Percentiles rank a stretch among this genome's conserved stretches.
phyloP scores from a whole-genome alignment of 1,140 invertebrate genomes.

The Telenomus remus region DNA sequence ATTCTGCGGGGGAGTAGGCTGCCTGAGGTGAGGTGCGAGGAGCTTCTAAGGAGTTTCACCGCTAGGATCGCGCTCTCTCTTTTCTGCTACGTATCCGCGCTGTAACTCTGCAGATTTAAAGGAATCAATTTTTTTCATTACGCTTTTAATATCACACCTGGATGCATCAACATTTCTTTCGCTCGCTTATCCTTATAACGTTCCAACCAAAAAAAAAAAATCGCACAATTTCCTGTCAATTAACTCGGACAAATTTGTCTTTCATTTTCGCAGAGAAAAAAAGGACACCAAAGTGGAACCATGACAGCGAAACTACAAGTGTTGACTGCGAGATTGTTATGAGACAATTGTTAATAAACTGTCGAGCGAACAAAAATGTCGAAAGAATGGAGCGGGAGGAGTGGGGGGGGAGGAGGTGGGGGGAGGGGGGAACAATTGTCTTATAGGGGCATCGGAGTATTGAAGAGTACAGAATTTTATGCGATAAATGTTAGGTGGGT shows the following conservation, averaged over 20 bases:
- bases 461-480: slow-evolving; percentile 65
- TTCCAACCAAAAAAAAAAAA: background rate
- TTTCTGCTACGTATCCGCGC: slow-evolving; percentile 57
- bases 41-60: slow-evolving; percentile 57
- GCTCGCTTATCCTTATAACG: slow-evolving; percentile 27
- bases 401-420: no score
- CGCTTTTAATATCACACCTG: slow-evolving; percentile 43
- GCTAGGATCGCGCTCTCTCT: slow-evolving; percentile 48
- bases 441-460: slow-evolving; percentile 14
- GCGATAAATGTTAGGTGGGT: slow-evolving; percentile 70
- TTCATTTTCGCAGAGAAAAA: background rate
- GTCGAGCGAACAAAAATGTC: no score
- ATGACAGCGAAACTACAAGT: no score
- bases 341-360: no score
- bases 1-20: slow-evolving; percentile 68
- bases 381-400: slow-evolving; percentile 29
- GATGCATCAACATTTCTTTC: slow-evolving; percentile 41
- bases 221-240: slow-evolving; percentile 36
- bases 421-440: slow-evolving; percentile 53
- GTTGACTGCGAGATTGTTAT: no score
- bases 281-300: no score
- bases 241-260: slow-evolving; percentile 4
- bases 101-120: slow-evolving; percentile 64
- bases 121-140: slow-evolving; percentile 47
- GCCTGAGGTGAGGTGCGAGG: slow-evolving; percentile 53